Percentiles rank a stretch among this genome's conserved stretches.
phyloP scores from a whole-genome alignment of 2,797 vertebrate genomes.

The Steatocranus sp. region DNA sequence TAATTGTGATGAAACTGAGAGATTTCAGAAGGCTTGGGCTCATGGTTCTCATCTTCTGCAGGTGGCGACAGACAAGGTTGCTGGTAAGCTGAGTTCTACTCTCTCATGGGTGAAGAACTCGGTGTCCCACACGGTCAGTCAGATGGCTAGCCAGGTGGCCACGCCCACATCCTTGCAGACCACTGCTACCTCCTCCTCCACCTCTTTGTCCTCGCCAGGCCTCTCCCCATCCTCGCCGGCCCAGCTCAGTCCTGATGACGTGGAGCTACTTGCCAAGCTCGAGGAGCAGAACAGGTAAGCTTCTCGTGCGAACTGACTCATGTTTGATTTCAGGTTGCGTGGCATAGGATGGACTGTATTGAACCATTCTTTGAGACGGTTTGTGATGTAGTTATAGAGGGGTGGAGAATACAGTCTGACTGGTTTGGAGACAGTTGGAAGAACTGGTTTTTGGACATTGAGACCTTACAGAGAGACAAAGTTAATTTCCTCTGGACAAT shows the following conservation, averaged over 20 bases:
- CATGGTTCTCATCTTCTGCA: slow-evolving; percentile 43
- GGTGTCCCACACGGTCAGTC: slow-evolving; percentile 95
- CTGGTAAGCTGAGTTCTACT: slow-evolving; percentile 98
- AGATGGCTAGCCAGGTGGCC: slow-evolving; percentile 99
- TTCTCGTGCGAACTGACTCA: background rate
- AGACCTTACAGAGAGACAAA: background rate
- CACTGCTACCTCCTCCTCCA: slow-evolving; percentile 81
- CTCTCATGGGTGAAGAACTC: slow-evolving; percentile 99
- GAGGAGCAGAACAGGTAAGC: slow-evolving; percentile 96
- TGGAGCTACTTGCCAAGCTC: slow-evolving; percentile 92
- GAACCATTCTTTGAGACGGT: background rate
- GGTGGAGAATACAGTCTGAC: background rate
- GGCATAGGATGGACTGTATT: background rate
- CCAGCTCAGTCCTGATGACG: slow-evolving; percentile 92
- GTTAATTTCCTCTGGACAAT: background rate
- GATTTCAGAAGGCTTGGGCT: background rate
- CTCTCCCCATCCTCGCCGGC: slow-evolving; percentile 83
- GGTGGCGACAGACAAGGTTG: slow-evolving; percentile 99
- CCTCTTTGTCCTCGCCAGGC: slow-evolving; percentile 84
- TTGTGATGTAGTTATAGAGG: background rate
- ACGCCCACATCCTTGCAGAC: slow-evolving; percentile 85
- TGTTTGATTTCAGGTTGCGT: background rate
- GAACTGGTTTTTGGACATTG: background rate
- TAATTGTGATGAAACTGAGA: background rate
- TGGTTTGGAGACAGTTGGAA: background rate